phyloP scores from a whole-genome alignment of 2,888 invertebrate species.

The Diachrysia chrysitis region DNA sequence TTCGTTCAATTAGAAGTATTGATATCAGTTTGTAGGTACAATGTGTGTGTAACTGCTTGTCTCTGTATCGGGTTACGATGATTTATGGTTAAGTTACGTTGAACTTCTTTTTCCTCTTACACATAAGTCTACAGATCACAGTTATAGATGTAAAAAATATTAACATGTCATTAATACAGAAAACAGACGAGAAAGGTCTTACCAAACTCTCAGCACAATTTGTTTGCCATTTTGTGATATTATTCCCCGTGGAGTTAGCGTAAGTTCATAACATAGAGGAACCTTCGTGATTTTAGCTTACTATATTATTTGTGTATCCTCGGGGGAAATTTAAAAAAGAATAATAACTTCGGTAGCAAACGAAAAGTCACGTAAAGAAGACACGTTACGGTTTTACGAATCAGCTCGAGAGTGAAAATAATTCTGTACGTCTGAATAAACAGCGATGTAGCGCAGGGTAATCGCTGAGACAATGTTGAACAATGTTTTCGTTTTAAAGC shows the following conservation, averaged over 20 bases:
- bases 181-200: neutral
- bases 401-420: slow-evolving; percentile 1
- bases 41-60: neutral
- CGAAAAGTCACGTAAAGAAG: neutral
- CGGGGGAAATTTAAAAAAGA: slow-evolving; percentile 3
- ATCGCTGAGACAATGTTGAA: neutral
- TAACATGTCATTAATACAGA: neutral
- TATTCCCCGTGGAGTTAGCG: neutral
- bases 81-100: neutral
- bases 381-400: neutral
- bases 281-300: neutral
- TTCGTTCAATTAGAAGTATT: neutral
- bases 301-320: slow-evolving; percentile 3
- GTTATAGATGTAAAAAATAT: neutral
- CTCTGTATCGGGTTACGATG: neutral
- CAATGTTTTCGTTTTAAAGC: neutral
- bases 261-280: neutral
- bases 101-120: neutral
- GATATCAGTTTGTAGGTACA: neutral
- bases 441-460: neutral
- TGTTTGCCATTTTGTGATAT: slow-evolving; percentile 1
- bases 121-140: neutral
- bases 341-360: neutral
- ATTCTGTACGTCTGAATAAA: slow-evolving; percentile 3
- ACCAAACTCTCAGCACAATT: neutral